Evolutionary conservation across 2,888 invertebrate species (phyloP).

Genomic region (Pyrgus malvae): DNA sequence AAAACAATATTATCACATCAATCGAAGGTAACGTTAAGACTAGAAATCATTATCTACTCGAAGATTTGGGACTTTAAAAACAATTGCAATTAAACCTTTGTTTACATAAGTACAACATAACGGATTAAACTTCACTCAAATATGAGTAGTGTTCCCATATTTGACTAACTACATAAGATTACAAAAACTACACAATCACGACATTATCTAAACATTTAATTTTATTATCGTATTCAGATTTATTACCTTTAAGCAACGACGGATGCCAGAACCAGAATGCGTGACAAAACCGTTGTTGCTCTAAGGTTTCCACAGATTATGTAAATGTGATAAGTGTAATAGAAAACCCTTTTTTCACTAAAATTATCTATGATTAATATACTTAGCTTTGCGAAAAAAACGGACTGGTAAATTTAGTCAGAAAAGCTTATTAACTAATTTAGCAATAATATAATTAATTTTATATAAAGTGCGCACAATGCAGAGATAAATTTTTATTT

Average conservation of each 20-base stretch:
- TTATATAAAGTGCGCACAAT: constrained; percentile 10
- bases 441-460: not conserved
- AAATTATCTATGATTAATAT: constrained; percentile 5
- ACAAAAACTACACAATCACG: constrained; percentile 66
- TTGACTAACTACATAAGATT: constrained; percentile 39
- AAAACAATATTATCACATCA: constrained; percentile 13
- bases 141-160: constrained; percentile 25
- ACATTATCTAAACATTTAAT: constrained; percentile 51
- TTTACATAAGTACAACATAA: not conserved
- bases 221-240: too few relatives aligned
- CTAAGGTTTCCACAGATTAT: not conserved
- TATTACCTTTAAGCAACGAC: too few relatives aligned
- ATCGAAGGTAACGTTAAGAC: constrained; percentile 7
- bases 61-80: not conserved
- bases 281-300: too few relatives aligned
- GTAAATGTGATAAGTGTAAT: not conserved
- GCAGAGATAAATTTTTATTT: not conserved
- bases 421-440: constrained; percentile 15
- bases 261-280: too few relatives aligned
- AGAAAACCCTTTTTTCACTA: not conserved
- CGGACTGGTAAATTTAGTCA: constrained; percentile 9
- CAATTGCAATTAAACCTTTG: not conserved
- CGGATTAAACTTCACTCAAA: constrained; percentile 17
- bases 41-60: not conserved
- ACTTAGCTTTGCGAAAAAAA: constrained; percentile 1